Evolutionary conservation across 2,888 invertebrate genomes (phyloP).

Genomic region (Thecophora atra): DNA sequence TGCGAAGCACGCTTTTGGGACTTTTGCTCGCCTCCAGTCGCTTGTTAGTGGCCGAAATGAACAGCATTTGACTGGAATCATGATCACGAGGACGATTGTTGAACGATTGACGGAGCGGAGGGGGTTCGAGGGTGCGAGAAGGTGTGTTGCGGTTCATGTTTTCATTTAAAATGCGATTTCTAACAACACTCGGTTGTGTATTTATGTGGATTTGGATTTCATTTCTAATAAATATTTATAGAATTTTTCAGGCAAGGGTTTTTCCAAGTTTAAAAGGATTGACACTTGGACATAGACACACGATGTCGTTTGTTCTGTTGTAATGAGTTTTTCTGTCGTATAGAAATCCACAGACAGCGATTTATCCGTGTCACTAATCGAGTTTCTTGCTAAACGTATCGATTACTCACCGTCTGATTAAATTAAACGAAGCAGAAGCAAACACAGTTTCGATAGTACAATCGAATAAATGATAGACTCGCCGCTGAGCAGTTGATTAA

Average conservation of each 20-base stretch:
- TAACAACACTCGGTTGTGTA: neutral
- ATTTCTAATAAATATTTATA: constrained; percentile 29
- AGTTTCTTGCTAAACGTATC: no score
- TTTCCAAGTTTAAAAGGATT: neutral
- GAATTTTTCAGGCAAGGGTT: neutral
- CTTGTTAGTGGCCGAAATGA: neutral
- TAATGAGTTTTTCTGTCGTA: neutral
- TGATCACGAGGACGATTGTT: neutral
- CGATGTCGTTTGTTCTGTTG: neutral
- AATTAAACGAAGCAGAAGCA: no score
- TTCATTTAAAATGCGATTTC: neutral
- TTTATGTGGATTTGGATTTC: constrained; percentile 19
- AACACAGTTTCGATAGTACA: no score
- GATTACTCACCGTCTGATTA: no score
- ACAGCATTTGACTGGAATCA: neutral
- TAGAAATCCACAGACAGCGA: neutral
- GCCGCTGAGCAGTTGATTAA: no score
- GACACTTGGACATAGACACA: neutral
- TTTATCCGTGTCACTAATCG: no score
- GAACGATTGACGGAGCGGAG: neutral
- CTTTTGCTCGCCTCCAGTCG: neutral
- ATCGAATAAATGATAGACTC: no score
- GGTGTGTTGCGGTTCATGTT: neutral
- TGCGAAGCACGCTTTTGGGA: constrained; percentile 10
- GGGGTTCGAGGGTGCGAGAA: neutral